Evolutionary conservation across 2,888 invertebrate species (phyloP), one percentile per base, ranked within the genome.

Genomic region (Apotomis betuletana): DNA sequence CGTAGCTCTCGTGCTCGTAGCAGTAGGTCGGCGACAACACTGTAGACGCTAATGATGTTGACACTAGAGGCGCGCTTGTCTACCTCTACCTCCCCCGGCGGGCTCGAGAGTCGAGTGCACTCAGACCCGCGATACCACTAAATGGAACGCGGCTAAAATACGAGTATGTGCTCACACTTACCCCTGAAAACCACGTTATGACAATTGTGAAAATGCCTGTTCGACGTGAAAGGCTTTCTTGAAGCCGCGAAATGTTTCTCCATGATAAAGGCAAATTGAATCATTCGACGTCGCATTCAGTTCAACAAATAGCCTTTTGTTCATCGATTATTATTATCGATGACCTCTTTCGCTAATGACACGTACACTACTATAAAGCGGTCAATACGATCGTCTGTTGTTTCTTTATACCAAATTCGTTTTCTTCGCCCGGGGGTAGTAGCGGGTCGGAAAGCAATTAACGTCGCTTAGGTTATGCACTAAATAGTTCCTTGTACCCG

Each of bases 11-110:
- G 78, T 79, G 80, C 85, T 85, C 87, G 87, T 87, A 86, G 86
- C 85, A 77, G 82, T 81, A 77, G 81, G 82, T 85, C 85, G 81
- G 77, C 83, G 80, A 83, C 85, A 62, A 27, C 67, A 85, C 83
- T 84, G 85, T 83, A 82, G 79, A 83, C 86, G 82, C 89, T 91
- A 91, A 91, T 90, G 91, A 92, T 91, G 90, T 92, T 91, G 91
- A 90, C 90, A 90, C 90, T 89, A 89, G 86, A 88, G 81, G 81
- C 82, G 82, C 81, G 82, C 83, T 84, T 78, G 79, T 77, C 81
- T 78, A 75, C 72, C 74, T 75, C 73, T 69, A 69, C 74, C 61
- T 73, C 77, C 75, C 78, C 75, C 75, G 74, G 77, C 73, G 57
- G 67, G 71, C 70, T 74, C 68, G 76, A 77, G 76, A 85, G 71